A percentile compares a stretch with the other conserved stretches of the same genome.
phyloP scores from a whole-genome alignment of 2,888 invertebrate genomes.

The Galerucella calmariensis region DNA sequence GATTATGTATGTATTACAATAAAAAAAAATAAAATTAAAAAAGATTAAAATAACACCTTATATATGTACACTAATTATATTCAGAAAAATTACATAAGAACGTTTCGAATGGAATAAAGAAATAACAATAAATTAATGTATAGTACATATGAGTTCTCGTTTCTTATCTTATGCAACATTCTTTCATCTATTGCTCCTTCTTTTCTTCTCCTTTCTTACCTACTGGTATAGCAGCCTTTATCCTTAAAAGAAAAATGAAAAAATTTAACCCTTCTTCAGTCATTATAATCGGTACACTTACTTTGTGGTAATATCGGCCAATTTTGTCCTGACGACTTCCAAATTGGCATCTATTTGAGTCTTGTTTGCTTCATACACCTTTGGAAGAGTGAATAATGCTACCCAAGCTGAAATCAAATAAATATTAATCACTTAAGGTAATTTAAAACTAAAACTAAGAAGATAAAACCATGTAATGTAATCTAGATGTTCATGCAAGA shows the following conservation, averaged over 20 bases:
- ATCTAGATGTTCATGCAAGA: too few species aligned
- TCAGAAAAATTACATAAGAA: slow-evolving; percentile 42
- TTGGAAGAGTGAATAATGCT: slow-evolving; percentile 93
- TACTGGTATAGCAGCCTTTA: slow-evolving; percentile 88
- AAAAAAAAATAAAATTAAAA: slow-evolving; percentile 41
- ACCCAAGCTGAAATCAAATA: slow-evolving; percentile 81
- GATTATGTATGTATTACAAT: slow-evolving; percentile 50
- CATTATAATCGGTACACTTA: slow-evolving; percentile 66
- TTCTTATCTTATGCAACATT: slow-evolving; percentile 18
- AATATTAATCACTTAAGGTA: neutral
- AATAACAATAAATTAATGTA: slow-evolving; percentile 45
- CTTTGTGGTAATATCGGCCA: slow-evolving; percentile 91
- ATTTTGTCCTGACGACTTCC: slow-evolving; percentile 86
- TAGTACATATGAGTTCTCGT: slow-evolving; percentile 30
- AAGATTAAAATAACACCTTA: slow-evolving; percentile 48
- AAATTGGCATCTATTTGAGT: slow-evolving; percentile 92
- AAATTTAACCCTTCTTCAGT: neutral
- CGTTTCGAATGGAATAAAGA: slow-evolving; percentile 52
- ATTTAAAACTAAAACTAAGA: too few species aligned
- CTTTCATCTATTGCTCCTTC: slow-evolving; percentile 79
- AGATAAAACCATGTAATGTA: too few species aligned
- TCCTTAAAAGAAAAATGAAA: slow-evolving; percentile 69
- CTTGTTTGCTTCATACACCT: slow-evolving; percentile 96
- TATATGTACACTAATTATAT: slow-evolving; percentile 47
- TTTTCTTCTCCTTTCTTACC: slow-evolving; percentile 87